Percentiles rank a stretch among this genome's conserved stretches.
Conservation (phyloP, 1,140 invertebrate species). For the Ceratitis capitata region DNA sequence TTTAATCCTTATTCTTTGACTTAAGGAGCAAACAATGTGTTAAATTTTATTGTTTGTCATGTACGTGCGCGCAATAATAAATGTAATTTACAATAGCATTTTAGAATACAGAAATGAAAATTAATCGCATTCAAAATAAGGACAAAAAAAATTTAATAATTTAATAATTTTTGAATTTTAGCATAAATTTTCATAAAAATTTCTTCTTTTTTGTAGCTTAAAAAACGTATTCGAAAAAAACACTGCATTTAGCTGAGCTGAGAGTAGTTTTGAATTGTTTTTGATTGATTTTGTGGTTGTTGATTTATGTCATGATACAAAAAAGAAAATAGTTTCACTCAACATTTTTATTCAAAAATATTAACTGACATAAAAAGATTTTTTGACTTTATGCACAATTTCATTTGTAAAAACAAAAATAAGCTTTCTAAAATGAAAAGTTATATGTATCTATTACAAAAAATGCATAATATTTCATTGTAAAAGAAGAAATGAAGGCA, state of each 20-base stretch:
- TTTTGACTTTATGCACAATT: too few species aligned
- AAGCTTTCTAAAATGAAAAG: too few species aligned
- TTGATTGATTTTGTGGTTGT: constrained; percentile 6
- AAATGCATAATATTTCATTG: too few species aligned
- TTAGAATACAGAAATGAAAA: not conserved
- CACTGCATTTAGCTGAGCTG: constrained; percentile 33
- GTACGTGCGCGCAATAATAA: not conserved
- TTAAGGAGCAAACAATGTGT: constrained; percentile 9
- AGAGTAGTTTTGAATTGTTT: constrained; percentile 25
- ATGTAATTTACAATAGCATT: constrained; percentile 13
- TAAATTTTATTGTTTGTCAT: constrained; percentile 21
- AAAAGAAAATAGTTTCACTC: too few species aligned
- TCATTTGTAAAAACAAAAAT: too few species aligned
- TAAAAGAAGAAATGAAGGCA: too few species aligned
- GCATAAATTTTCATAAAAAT: not conserved
- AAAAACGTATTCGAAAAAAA: not conserved
- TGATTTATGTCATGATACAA: constrained; percentile 17
- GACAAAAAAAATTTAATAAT: not conserved
- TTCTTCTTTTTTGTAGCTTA: not conserved
- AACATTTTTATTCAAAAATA: too few species aligned
- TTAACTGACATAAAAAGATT: too few species aligned
- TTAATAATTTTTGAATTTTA: not conserved
- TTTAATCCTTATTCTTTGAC: not conserved
- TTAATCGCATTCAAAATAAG: not conserved
- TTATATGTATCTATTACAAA: too few species aligned